These are phyloP conservation scores for Chrysolina haemoptera DNA, from an alignment of 2,888 invertebrate species.

Conservation along the genomic window DNA sequence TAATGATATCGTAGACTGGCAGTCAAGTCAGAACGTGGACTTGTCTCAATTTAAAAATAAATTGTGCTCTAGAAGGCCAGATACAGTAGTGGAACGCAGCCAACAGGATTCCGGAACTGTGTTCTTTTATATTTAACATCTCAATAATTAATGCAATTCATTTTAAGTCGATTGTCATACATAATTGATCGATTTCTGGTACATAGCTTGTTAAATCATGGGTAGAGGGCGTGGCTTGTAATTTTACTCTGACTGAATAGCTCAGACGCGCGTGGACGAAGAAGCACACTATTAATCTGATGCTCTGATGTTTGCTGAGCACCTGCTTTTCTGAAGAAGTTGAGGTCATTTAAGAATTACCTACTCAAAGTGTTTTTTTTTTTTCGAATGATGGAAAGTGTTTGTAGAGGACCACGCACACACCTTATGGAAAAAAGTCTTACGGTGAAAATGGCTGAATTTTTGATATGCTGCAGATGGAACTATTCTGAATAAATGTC, in stretches of 20 bases:
- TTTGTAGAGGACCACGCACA: too few species aligned
- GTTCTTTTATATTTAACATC: slow-evolving; percentile 41
- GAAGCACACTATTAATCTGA: neutral
- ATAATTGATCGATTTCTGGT: slow-evolving; percentile 25
- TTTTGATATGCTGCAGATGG: too few species aligned
- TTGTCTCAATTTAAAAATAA: slow-evolving; percentile 24
- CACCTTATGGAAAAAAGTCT: too few species aligned
- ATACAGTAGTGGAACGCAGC: slow-evolving; percentile 29
- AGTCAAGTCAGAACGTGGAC: slow-evolving; percentile 21
- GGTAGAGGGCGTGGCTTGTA: slow-evolving; percentile 13
- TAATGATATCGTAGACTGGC: slow-evolving; percentile 21
- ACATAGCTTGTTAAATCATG: slow-evolving; percentile 1
- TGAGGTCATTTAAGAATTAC: too few species aligned
- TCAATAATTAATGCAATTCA: slow-evolving; percentile 36
- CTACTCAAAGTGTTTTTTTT: too few species aligned
- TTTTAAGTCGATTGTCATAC: slow-evolving; percentile 23
- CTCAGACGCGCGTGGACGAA: neutral
- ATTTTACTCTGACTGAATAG: slow-evolving; percentile 3
- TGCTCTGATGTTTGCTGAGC: too few species aligned
- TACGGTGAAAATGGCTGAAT: too few species aligned
- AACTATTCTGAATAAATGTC: too few species aligned
- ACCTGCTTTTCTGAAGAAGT: too few species aligned
- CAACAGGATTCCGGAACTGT: slow-evolving; percentile 46
- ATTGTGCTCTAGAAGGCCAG: slow-evolving; percentile 14
- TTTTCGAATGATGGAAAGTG: too few species aligned